A percentile compares a stretch with the other conserved stretches of the same genome.
phyloP scores from a whole-genome alignment of 2,113 vertebrate species.

The Tichodroma muraria region DNA sequence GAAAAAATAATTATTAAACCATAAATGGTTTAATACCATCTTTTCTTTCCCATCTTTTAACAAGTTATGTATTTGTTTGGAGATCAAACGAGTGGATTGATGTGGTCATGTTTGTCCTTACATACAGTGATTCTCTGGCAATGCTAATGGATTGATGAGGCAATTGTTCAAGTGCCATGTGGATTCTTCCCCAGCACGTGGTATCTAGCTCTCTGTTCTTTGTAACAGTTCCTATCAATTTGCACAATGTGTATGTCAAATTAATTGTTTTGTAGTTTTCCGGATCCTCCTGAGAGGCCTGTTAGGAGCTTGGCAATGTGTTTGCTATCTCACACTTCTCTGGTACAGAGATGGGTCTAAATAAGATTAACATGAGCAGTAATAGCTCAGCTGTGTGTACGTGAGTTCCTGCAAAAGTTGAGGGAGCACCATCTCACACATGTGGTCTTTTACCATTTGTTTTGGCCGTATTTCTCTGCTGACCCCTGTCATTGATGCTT shows the following conservation, averaged over 20 bases:
- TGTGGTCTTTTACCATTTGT: background rate
- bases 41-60: background rate
- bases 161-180: background rate
- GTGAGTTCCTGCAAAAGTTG: background rate
- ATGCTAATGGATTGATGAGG: background rate
- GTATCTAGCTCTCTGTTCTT: background rate
- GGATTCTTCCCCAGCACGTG: background rate
- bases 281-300: background rate
- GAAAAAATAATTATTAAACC: too few relatives aligned
- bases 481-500: background rate
- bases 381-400: background rate
- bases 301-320: background rate
- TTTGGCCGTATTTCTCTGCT: background rate
- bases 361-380: background rate
- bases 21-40: background rate
- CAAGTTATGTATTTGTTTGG: background rate
- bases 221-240: background rate
- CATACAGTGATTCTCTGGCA: background rate
- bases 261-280: slow-evolving; percentile 13
- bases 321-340: background rate
- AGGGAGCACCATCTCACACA: background rate
- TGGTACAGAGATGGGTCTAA: background rate
- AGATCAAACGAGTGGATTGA: background rate
- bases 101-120: background rate
- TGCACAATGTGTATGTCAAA: background rate